Evolutionary conservation across 2,888 invertebrate species (phyloP).

Genomic region (Spilarctia lutea): DNA sequence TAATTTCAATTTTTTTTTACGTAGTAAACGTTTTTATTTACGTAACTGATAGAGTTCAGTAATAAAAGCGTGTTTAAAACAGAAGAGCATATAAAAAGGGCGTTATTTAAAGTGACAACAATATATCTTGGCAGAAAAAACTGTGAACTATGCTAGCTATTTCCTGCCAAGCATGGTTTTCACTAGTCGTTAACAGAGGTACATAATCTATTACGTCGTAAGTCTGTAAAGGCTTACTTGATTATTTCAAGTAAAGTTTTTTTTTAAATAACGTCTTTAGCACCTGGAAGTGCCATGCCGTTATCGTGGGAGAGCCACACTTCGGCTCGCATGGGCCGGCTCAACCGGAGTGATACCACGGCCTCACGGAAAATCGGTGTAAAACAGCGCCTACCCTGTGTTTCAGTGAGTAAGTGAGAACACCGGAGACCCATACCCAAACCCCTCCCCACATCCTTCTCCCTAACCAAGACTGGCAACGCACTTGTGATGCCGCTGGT

Average conservation of each 20-base stretch:
- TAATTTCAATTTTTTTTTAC: background rate
- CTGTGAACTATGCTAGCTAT: slow-evolving; percentile 29
- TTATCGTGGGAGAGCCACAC: too few species aligned
- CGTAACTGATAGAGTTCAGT: background rate
- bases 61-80: background rate
- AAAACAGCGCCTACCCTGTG: too few species aligned
- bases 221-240: slow-evolving; percentile 23
- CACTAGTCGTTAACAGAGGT: slow-evolving; percentile 25
- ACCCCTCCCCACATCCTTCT: too few species aligned
- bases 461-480: too few species aligned
- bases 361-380: too few species aligned
- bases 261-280: background rate
- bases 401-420: too few species aligned
- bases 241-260: background rate
- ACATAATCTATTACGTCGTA: slow-evolving; percentile 38
- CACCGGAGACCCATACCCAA: too few species aligned
- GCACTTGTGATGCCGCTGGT: too few species aligned
- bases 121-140: background rate
- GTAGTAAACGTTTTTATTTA: too few species aligned
- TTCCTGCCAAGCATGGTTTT: slow-evolving; percentile 33
- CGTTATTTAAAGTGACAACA: background rate
- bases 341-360: too few species aligned
- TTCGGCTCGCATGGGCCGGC: too few species aligned
- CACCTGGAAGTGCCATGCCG: background rate
- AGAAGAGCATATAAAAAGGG: background rate